phyloP scores from a whole-genome alignment of 2,888 invertebrate species.

The Chymomyza amoena region DNA sequence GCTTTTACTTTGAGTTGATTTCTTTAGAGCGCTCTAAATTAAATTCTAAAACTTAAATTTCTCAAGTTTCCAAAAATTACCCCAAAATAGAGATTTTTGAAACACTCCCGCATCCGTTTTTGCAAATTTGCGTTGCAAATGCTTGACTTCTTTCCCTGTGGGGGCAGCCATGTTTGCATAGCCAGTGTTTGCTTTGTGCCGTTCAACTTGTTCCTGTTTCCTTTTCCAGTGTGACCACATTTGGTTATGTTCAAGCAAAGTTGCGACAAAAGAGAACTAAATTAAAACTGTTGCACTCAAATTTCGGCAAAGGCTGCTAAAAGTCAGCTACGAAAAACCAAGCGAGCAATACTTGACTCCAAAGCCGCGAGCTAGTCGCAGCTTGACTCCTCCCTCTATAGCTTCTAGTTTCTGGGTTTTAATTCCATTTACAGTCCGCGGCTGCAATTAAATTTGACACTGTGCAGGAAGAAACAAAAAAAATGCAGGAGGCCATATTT shows the following conservation, averaged over 20 bases:
- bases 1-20: not conserved
- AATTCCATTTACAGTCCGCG: not conserved
- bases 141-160: not conserved
- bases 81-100: too few relatives aligned
- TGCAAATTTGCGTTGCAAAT: not conserved
- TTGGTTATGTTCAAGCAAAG: not conserved
- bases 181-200: not conserved
- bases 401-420: not conserved
- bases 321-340: not conserved
- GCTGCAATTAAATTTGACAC: slow-evolving; percentile 38
- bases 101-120: not conserved
- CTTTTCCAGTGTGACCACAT: slow-evolving; percentile 1
- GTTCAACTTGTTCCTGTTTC: not conserved
- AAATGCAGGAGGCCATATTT: too few relatives aligned
- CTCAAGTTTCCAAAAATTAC: too few relatives aligned
- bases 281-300: slow-evolving; percentile 24
- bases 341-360: not conserved
- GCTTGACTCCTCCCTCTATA: too few relatives aligned
- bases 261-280: slow-evolving; percentile 19
- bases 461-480: too few relatives aligned
- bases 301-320: not conserved
- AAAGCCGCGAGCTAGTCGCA: not conserved
- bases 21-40: not conserved
- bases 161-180: not conserved
- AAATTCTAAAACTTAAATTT: too few relatives aligned